Evolutionary conservation across 1,140 invertebrate genomes (phyloP).

Genomic region (Temnothorax longispinosus): DNA sequence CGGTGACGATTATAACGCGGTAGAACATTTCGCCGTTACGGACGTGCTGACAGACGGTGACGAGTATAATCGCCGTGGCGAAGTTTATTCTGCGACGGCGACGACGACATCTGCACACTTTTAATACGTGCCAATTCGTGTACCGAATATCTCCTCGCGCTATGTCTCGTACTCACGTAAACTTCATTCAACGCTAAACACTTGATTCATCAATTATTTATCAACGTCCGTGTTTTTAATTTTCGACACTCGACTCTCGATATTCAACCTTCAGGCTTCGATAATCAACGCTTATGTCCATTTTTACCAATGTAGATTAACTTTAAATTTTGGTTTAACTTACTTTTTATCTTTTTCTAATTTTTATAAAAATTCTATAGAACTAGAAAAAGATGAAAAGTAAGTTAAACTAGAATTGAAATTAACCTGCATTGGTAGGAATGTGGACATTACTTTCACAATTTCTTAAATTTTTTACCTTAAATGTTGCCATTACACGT

Average conservation of each 20-base stretch:
- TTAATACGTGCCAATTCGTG: slow-evolving; percentile 3
- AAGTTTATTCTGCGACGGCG: not conserved
- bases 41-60: not conserved
- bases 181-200: not conserved
- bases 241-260: not conserved
- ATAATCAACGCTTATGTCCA: no score
- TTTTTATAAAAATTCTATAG: no score
- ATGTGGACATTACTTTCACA: not conserved
- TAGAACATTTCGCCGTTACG: not conserved
- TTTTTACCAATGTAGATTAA: no score
- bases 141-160: not conserved
- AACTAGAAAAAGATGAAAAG: no score
- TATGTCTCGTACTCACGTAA: not conserved
- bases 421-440: no score
- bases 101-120: not conserved
- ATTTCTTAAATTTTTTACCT: not conserved
- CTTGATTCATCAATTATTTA: not conserved
- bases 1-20: slow-evolving; percentile 9
- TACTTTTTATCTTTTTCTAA: no score
- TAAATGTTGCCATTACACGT: not conserved
- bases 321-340: no score
- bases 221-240: not conserved
- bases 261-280: not conserved
- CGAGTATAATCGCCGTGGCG: not conserved
- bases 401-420: no score